Conservation (phyloP, 2,113 vertebrate genomes). For the Ciconia stormi region DNA sequence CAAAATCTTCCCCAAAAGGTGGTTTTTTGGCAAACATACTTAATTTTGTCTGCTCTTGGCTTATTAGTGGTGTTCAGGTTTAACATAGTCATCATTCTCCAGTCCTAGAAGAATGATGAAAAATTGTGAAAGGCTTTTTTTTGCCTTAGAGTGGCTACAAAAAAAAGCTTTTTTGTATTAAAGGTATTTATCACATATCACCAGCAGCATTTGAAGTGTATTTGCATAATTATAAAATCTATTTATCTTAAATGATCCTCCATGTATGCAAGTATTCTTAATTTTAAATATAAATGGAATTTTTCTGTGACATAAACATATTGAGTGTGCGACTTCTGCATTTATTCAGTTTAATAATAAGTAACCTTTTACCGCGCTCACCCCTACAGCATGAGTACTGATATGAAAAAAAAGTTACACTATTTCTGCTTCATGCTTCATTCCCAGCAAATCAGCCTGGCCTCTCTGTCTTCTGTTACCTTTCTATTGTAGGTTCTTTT, state of each 20-base stretch:
- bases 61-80: background rate
- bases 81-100: background rate
- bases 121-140: background rate
- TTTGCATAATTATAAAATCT: slow-evolving; percentile 47
- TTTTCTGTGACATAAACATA: slow-evolving; percentile 7
- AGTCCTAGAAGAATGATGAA: background rate
- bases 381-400: background rate
- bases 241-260: slow-evolving; percentile 40
- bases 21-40: background rate
- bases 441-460: background rate
- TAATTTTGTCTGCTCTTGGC: background rate
- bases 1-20: background rate
- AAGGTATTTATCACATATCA: slow-evolving; percentile 51
- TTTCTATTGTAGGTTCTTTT: background rate
- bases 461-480: background rate
- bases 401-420: background rate
- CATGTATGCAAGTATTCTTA: background rate
- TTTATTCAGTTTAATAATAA: slow-evolving; percentile 36
- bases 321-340: background rate
- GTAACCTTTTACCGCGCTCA: background rate
- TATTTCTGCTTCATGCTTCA: slow-evolving; percentile 16
- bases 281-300: slow-evolving; percentile 44
- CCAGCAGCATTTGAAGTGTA: background rate
- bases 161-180: slow-evolving; percentile 31
- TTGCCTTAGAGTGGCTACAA: background rate